Base-by-base conservation (phyloP, 2,113 vertebrate species). In the Uria lomvia region DNA sequence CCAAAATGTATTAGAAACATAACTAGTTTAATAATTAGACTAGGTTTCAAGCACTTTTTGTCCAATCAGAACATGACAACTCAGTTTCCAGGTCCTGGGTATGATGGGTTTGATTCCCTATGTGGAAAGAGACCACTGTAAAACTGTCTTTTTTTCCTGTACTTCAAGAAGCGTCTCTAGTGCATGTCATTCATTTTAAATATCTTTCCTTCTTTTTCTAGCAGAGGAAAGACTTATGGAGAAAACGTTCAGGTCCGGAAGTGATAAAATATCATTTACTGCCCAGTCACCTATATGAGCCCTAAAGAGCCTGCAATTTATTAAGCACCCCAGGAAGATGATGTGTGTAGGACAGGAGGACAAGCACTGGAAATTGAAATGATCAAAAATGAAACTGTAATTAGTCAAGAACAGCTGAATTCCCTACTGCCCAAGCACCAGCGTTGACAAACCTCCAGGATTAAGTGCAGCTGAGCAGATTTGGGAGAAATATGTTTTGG, bases 221-320 rank as follows among this genome's bases (percentile, higher is more conserved):
- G 12, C 5, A 3, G 9, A 75, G 82, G 8, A 70, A 78, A 78
- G 12, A 50, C 7, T 89, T 22, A 72, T 0, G 0, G 27, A 53
- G 36, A 49, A 83, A 86, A 79, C 26, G 58, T 36, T 72, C 27
- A 38, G 5, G 23, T 76, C 4, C 7, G 27, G 65, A 86, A 88
- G 10, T 40, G 55, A 52, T 23, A 73, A 88, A 82, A 52, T 40
- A 52, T 15, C 84, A 38, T 80, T 87, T 84, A 42, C 15, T 81
- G 40, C 7, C 40, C 29, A 52, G 19, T 32, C 74, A 88, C 24
- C 24, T 63, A 20, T 14, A 32, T 16, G 45, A 76, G 8, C 21
- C 17, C 36, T 68, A 76, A 29, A 65, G 20, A 79, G 6, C 21
- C 21, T 27, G 26, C 55, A 65, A 71, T 80, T 79, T 72, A 50